Evolutionary conservation across 2,888 invertebrate genomes (phyloP).

Genomic region (Agelastica alni): DNA sequence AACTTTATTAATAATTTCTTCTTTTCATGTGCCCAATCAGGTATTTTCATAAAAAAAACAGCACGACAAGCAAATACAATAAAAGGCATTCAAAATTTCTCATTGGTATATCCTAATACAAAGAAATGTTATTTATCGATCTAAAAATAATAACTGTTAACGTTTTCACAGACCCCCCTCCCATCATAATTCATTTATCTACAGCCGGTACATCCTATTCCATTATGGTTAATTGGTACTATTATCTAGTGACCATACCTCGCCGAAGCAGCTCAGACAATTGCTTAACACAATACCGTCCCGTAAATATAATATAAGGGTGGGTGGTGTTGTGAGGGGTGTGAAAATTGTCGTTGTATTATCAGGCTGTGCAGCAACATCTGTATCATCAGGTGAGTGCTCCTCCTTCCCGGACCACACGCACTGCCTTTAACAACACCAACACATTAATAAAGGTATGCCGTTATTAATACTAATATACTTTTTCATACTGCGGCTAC

Average conservation of each 20-base stretch:
- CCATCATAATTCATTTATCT: too few species aligned
- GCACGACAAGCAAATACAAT: too few species aligned
- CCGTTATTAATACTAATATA: constrained; percentile 56
- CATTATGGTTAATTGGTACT: constrained; percentile 2
- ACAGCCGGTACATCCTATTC: neutral
- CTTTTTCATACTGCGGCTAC: constrained; percentile 50
- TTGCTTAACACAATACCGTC: constrained; percentile 20
- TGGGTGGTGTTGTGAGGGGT: constrained; percentile 37
- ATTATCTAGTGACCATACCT: neutral
- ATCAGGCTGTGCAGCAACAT: constrained; percentile 38
- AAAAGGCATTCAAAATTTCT: too few species aligned
- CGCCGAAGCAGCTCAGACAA: constrained; percentile 14
- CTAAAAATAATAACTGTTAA: too few species aligned
- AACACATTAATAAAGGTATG: constrained; percentile 56
- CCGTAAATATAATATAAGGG: constrained; percentile 41
- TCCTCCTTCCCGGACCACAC: constrained; percentile 53
- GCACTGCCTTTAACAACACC: constrained; percentile 50
- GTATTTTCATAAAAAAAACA: too few species aligned
- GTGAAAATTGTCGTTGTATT: constrained; percentile 41
- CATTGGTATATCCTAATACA: too few species aligned
- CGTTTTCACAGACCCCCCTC: too few species aligned
- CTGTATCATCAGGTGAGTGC: constrained; percentile 51
- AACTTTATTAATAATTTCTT: too few species aligned
- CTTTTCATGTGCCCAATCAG: too few species aligned
- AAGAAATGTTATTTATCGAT: too few species aligned